These are phyloP conservation scores for Sander vitreus DNA, from an alignment of 2,113 vertebrate genomes.

Conservation along the genomic window DNA sequence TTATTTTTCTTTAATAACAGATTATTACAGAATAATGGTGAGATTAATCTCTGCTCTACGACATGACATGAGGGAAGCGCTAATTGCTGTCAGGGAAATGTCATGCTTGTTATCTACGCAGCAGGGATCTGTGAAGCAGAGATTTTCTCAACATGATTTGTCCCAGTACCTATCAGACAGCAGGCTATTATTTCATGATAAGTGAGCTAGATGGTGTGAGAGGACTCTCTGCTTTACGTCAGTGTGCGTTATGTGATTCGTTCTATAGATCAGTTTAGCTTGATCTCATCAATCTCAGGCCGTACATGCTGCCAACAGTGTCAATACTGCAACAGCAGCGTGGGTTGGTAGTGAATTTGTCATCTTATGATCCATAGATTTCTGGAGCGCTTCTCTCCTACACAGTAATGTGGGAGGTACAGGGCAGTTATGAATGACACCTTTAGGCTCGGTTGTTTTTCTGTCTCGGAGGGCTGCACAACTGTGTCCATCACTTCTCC, in stretches of 20 bases:
- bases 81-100: constrained; percentile 59
- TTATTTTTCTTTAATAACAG: neutral
- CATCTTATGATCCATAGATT: constrained; percentile 64
- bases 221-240: constrained; percentile 6
- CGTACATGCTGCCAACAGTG: constrained; percentile 5
- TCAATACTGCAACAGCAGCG: constrained; percentile 45
- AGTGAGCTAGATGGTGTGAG: neutral
- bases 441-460: constrained; percentile 44
- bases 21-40: neutral
- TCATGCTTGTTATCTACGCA: constrained; percentile 34
- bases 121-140: constrained; percentile 19
- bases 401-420: constrained; percentile 51
- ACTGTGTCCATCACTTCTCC: constrained; percentile 39
- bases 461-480: neutral
- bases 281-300: constrained; percentile 45
- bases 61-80: constrained; percentile 10
- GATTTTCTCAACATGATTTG: constrained; percentile 29
- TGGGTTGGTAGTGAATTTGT: constrained; percentile 58
- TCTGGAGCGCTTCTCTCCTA: constrained; percentile 55
- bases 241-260: constrained; percentile 16
- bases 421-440: constrained; percentile 58
- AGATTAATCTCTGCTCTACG: constrained; percentile 12
- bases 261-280: constrained; percentile 19
- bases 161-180: constrained; percentile 17
- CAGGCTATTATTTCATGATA: constrained; percentile 3